These are phyloP conservation scores for Malurus splendens DNA, from an alignment of 2,797 vertebrate species.

Conservation along the genomic window DNA sequence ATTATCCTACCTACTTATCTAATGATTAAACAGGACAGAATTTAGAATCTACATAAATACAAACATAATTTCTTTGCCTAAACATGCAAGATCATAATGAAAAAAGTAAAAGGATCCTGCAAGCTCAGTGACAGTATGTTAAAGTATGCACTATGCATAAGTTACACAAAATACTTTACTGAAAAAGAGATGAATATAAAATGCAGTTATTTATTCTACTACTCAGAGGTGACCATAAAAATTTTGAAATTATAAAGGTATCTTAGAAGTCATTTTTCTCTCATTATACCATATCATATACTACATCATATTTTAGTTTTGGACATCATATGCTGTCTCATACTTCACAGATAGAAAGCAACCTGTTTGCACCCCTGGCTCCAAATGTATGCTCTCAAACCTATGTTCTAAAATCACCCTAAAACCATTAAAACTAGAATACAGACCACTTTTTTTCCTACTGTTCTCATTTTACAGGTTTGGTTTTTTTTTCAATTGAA, in stretches of 20 bases:
- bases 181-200: not conserved
- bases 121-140: not conserved
- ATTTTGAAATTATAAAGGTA: not conserved
- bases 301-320: not conserved
- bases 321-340: not conserved
- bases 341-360: not conserved
- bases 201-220: not conserved
- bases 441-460: not conserved
- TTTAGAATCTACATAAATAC: not conserved
- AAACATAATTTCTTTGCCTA: not conserved
- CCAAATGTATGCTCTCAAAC: not conserved
- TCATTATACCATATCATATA: not conserved
- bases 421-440: slow-evolving; percentile 5
- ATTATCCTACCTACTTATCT: not conserved
- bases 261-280: not conserved
- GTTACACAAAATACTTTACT: not conserved
- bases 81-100: not conserved
- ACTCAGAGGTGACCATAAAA: not conserved
- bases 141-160: not conserved
- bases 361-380: not conserved
- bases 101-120: not conserved
- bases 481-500: not conserved
- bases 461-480: slow-evolving; percentile 1
- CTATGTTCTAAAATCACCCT: not conserved
- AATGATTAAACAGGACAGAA: not conserved